Conservation (phyloP, 2,113 vertebrate genomes). For the Montifringilla adamsi region DNA sequence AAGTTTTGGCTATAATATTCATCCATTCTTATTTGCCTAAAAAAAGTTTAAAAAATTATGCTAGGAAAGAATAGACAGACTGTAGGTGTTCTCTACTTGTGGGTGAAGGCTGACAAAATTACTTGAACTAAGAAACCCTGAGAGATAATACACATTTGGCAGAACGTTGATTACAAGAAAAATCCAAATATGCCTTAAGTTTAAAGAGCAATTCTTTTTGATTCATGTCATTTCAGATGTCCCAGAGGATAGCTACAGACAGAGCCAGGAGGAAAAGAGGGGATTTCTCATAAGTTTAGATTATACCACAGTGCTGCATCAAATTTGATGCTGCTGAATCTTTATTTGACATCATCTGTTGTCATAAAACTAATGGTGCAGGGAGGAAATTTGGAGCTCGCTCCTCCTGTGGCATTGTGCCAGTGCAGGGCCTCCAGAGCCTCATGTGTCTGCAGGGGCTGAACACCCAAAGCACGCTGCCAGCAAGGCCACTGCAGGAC, state of each 20-base stretch:
- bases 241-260: not conserved
- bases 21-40: conserved; percentile 71
- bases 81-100: not conserved
- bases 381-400: not conserved
- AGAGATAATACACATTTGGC: not conserved
- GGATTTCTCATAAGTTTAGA: not conserved
- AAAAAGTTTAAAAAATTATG: not conserved
- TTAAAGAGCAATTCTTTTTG: not conserved
- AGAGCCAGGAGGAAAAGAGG: not conserved
- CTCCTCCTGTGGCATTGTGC: not conserved
- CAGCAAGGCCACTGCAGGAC: fast-evolving
- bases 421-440: not conserved
- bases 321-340: not conserved
- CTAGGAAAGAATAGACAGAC: not conserved
- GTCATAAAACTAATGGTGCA: not conserved
- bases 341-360: not conserved
- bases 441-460: fast-evolving
- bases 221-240: not conserved
- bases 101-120: not conserved
- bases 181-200: not conserved
- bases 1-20: conserved; percentile 78
- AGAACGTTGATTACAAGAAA: not conserved
- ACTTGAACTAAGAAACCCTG: not conserved
- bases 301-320: not conserved
- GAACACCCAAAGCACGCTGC: fast-evolving